phyloP scores from a whole-genome alignment of 2,113 vertebrate genomes.

The Trogon melanurus region DNA sequence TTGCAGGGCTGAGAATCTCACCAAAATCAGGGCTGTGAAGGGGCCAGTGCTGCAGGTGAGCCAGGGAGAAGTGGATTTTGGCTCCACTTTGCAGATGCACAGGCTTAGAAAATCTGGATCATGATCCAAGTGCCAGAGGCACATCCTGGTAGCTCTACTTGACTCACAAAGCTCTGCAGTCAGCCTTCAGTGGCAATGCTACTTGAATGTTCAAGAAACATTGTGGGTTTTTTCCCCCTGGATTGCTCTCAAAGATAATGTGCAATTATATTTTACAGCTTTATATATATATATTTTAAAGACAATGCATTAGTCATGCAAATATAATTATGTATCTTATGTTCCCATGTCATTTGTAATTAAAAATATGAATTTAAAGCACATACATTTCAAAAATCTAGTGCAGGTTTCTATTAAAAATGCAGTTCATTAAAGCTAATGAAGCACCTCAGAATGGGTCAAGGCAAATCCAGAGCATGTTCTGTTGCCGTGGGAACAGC shows the following conservation, averaged over 20 bases:
- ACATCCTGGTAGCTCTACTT: neutral
- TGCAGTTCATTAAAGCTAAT: neutral
- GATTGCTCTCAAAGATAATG: neutral
- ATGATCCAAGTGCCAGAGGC: neutral
- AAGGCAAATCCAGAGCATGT: neutral
- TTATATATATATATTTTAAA: neutral
- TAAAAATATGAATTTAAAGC: constrained; percentile 15
- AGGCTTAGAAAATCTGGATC: neutral
- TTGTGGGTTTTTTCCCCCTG: fast-evolving
- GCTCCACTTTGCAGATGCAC: neutral
- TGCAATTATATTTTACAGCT: neutral
- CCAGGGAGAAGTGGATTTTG: neutral
- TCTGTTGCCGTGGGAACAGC: constrained; percentile 34
- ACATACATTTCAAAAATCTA: neutral
- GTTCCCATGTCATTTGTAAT: neutral
- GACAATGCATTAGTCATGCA: neutral
- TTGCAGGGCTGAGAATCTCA: neutral
- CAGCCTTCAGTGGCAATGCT: neutral
- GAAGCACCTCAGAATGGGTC: neutral
- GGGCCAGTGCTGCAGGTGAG: neutral
- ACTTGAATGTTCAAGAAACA: neutral
- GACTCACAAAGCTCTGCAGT: neutral
- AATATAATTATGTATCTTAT: neutral
- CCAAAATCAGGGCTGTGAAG: neutral
- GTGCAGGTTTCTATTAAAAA: neutral